Evolutionary conservation across 2,113 vertebrate species (phyloP).

Genomic region (Campylorhamphus procurvoides): DNA sequence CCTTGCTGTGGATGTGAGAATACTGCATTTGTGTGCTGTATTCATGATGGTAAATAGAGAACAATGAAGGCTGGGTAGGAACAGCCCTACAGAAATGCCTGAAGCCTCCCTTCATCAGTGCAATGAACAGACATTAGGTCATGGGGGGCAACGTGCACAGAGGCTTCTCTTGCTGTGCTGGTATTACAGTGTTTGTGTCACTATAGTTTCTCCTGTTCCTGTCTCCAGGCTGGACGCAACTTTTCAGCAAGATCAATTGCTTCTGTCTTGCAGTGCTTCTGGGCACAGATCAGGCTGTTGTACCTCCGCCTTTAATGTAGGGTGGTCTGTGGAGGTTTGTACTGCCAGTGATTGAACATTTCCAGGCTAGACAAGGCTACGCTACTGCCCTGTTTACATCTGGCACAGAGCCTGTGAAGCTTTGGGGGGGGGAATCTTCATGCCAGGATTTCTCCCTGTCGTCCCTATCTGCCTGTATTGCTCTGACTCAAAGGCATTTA

Average conservation of each 20-base stretch:
- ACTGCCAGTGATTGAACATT: not conserved
- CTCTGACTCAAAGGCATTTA: not conserved
- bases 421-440: not conserved
- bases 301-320: not conserved
- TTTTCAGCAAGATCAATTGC: not conserved
- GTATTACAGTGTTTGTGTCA: not conserved
- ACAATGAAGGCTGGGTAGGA: not conserved
- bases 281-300: not conserved
- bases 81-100: not conserved
- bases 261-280: not conserved
- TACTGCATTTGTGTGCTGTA: not conserved
- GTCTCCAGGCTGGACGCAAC: not conserved
- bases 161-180: not conserved
- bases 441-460: not conserved
- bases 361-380: not conserved
- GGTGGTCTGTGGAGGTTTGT: not conserved
- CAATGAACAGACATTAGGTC: too few species aligned
- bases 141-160: accelerated
- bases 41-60: not conserved
- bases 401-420: not conserved
- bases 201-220: accelerated
- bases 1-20: not conserved
- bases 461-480: not conserved
- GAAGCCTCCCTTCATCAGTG: not conserved
- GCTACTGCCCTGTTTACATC: not conserved